Evolutionary conservation across 92 coral and sea anemone genomes (phyloP).

Genomic region (Porites evermanni): DNA sequence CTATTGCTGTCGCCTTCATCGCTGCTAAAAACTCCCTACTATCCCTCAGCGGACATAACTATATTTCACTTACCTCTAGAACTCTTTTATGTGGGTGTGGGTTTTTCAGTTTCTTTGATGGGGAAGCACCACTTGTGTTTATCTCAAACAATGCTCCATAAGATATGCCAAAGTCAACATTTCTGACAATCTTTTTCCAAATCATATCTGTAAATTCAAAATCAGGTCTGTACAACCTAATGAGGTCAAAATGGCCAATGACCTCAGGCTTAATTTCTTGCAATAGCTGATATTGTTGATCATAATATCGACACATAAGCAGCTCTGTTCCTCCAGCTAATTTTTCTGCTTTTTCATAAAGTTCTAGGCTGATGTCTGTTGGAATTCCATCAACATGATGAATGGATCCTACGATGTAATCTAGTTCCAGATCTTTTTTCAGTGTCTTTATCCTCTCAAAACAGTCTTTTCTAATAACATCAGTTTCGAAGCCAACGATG

Average conservation of each 20-base stretch:
- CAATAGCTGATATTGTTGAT: slow-evolving; percentile 68
- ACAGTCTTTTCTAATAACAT: slow-evolving; percentile 56
- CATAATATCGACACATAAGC: slow-evolving; percentile 63
- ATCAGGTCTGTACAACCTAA: slow-evolving; percentile 62
- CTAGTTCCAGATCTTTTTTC: slow-evolving; percentile 45
- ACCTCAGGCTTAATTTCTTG: slow-evolving; percentile 63
- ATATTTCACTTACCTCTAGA: slow-evolving; percentile 51
- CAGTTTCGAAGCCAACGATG: slow-evolving; percentile 82
- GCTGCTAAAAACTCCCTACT: too few species aligned
- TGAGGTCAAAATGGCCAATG: slow-evolving; percentile 80
- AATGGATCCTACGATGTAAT: slow-evolving; percentile 76
- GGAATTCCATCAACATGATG: slow-evolving; percentile 81
- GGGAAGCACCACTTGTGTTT: slow-evolving; percentile 68
- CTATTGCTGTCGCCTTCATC: too few species aligned
- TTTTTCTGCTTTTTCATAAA: slow-evolving; percentile 51
- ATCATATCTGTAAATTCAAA: slow-evolving; percentile 57
- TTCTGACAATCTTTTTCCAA: slow-evolving; percentile 67
- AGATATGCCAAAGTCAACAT: slow-evolving; percentile 62
- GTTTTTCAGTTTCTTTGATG: slow-evolving; percentile 45
- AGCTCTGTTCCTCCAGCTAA: slow-evolving; percentile 69
- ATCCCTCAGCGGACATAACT: too few species aligned
- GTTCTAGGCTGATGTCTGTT: slow-evolving; percentile 57
- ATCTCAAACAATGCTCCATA: slow-evolving; percentile 85
- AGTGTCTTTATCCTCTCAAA: slow-evolving; percentile 43
- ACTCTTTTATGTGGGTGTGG: slow-evolving; percentile 70